Percentiles rank a stretch among this genome's conserved stretches.
Evolutionary conservation across 2,113 vertebrate species (phyloP).

Genomic region (Oreochromis niloticus): DNA sequence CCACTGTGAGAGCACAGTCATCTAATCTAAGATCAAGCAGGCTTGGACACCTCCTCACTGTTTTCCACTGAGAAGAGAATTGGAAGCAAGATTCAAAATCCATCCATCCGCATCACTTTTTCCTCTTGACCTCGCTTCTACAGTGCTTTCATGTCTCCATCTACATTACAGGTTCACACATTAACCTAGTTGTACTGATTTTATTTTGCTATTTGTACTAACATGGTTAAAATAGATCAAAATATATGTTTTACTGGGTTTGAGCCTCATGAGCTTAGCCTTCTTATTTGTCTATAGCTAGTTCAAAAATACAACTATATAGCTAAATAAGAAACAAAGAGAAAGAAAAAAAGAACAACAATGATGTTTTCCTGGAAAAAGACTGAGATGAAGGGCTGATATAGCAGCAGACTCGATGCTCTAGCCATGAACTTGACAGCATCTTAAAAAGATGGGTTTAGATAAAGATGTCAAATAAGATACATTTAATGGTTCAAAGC

Average conservation of each 20-base stretch:
- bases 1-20: conserved; percentile 28
- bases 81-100: conserved; percentile 4
- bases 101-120: conserved; percentile 13
- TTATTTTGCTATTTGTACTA: background rate
- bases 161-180: background rate
- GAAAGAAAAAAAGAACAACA: background rate
- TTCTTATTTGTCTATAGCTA: background rate
- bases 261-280: background rate
- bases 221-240: background rate
- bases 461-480: conserved; percentile 22
- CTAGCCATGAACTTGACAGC: background rate
- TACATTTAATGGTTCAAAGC: conserved; percentile 35
- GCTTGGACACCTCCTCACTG: conserved; percentile 41
- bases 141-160: background rate
- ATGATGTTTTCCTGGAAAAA: background rate
- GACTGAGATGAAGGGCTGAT: background rate
- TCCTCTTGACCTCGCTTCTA: background rate
- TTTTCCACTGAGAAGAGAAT: conserved; percentile 40
- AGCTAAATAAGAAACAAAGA: background rate
- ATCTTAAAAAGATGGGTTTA: background rate
- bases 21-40: conserved; percentile 58
- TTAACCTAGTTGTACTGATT: background rate
- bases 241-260: background rate
- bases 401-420: background rate
- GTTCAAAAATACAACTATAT: background rate